Conservation (phyloP, 2,797 vertebrate genomes). For the Rachycentron canadum region DNA sequence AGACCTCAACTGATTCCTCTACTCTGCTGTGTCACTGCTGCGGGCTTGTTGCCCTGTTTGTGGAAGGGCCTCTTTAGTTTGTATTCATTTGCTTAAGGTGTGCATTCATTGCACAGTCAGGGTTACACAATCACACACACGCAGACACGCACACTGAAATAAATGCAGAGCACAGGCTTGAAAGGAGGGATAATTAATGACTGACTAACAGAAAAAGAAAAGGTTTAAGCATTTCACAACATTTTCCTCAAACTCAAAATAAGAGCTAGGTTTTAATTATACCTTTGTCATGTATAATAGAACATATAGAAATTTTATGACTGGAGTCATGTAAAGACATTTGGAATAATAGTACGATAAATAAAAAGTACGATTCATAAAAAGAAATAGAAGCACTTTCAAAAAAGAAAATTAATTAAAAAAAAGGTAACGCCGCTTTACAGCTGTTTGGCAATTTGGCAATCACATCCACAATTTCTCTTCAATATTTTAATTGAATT, state of each 20-base stretch:
- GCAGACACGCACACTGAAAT: conserved; percentile 38
- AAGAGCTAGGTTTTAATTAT: background rate
- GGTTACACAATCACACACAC: conserved; percentile 61
- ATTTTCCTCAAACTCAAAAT: background rate
- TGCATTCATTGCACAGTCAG: conserved; percentile 51
- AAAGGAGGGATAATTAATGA: conserved; percentile 59
- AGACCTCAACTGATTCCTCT: conserved; percentile 55
- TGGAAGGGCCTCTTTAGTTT: conserved; percentile 44
- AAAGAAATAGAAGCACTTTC: background rate
- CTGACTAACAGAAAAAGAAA: conserved; percentile 37
- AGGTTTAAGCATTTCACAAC: conserved; percentile 36
- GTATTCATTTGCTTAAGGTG: conserved; percentile 81
- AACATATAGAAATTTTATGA: background rate
- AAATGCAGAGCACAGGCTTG: conserved; percentile 17
- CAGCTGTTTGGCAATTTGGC: too few species aligned
- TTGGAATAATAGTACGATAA: background rate
- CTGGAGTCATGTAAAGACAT: background rate
- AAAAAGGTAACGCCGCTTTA: too few species aligned
- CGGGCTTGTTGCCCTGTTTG: conserved; percentile 68
- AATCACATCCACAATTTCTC: too few species aligned
- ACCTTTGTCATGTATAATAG: background rate
- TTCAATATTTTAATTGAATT: too few species aligned
- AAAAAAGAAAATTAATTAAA: too few species aligned
- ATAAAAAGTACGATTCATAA: background rate
- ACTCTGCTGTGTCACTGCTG: conserved; percentile 81